phyloP scores from a whole-genome alignment of 2,113 vertebrate genomes.

The Archilochus colubris region DNA sequence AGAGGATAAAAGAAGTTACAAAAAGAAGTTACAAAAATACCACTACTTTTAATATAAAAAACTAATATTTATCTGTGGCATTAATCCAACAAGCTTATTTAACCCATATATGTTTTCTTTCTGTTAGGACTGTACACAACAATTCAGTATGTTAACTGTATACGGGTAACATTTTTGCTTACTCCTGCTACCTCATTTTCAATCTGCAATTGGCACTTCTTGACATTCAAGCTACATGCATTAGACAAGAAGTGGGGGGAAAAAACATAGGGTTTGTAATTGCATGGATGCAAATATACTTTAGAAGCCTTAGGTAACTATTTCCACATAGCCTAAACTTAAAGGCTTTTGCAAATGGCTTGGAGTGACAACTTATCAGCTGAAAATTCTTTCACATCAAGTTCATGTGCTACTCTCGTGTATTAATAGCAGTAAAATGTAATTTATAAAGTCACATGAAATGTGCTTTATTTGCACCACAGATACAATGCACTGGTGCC shows the following conservation, averaged over 20 bases:
- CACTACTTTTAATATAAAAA: constrained; percentile 23
- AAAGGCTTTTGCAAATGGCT: background rate
- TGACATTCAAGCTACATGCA: background rate
- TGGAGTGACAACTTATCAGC: background rate
- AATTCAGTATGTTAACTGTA: background rate
- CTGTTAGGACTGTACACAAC: background rate
- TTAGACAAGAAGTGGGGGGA: background rate
- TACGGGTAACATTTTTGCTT: background rate
- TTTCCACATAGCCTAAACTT: background rate
- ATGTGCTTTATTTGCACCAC: background rate
- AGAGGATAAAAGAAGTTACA: constrained; percentile 18
- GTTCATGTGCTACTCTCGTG: background rate
- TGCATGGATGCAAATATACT: background rate
- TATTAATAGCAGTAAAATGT: background rate
- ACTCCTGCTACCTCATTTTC: background rate
- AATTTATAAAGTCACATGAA: background rate
- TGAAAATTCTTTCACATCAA: background rate
- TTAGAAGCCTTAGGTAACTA: background rate
- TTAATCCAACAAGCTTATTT: constrained; percentile 20
- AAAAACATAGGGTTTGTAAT: background rate
- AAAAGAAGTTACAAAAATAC: no score
- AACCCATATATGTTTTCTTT: background rate
- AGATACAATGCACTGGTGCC: background rate
- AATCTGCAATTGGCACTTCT: background rate
- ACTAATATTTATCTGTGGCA: constrained; percentile 10